Percentiles rank a stretch among this genome's conserved stretches.
Evolutionary conservation across 2,797 vertebrate genomes (phyloP).

Genomic region (Peromyscus eremicus): DNA sequence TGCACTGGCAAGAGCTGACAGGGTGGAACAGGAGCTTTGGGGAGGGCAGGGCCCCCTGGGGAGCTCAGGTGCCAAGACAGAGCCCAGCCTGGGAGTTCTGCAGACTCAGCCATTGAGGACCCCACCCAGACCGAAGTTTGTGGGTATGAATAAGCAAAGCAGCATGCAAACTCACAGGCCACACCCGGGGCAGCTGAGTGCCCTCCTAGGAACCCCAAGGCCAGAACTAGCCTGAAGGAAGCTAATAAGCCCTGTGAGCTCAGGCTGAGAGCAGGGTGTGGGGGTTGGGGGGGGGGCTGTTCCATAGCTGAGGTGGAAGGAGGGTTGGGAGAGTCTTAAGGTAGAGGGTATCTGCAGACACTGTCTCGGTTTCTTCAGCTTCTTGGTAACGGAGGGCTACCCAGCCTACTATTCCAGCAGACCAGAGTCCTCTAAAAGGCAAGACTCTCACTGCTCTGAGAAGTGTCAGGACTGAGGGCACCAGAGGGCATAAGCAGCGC

Average conservation of each 20-base stretch:
- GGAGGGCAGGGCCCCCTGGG: slow-evolving; percentile 1
- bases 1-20: slow-evolving; percentile 60
- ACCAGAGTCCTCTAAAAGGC: slow-evolving; percentile 21
- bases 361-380: background rate
- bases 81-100: slow-evolving; percentile 39
- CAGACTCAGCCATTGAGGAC: slow-evolving; percentile 59
- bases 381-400: background rate
- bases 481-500: background rate
- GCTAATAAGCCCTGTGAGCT: background rate
- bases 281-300: background rate
- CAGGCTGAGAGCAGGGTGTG: background rate
- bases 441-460: background rate
- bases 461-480: background rate
- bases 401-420: background rate
- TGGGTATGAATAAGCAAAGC: slow-evolving; percentile 66
- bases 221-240: slow-evolving; percentile 26
- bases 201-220: slow-evolving; percentile 17
- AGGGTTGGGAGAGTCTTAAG: background rate
- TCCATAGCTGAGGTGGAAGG: background rate
- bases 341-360: background rate
- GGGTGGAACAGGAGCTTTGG: slow-evolving; percentile 64
- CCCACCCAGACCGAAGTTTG: slow-evolving; percentile 39
- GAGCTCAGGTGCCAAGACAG: slow-evolving; percentile 43
- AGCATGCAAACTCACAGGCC: slow-evolving; percentile 72
- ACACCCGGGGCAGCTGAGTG: slow-evolving; percentile 58